phyloP scores from a whole-genome alignment of 2,113 vertebrate genomes.

The Maccullochella peelii region DNA sequence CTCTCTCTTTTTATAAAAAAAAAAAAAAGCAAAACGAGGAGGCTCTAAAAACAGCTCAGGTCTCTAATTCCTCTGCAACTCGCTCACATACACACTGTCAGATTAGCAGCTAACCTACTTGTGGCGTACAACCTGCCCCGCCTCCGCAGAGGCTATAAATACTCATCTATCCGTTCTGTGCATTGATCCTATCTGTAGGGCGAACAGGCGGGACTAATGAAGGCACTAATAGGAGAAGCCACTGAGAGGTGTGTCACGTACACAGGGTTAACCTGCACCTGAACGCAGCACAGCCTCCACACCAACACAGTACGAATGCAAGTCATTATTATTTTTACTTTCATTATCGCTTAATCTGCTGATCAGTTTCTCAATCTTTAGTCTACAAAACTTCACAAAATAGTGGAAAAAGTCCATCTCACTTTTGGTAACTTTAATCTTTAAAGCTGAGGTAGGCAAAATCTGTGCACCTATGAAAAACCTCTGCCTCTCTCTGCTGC shows the following conservation, averaged over 20 bases:
- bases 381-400: not conserved
- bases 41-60: conserved; percentile 54
- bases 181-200: conserved; percentile 70
- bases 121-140: conserved; percentile 57
- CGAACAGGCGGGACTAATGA: conserved; percentile 29
- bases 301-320: not conserved
- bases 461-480: too few species aligned
- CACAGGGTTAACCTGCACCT: conserved; percentile 6
- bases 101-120: conserved; percentile 82
- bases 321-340: not conserved
- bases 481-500: too few species aligned
- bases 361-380: not conserved
- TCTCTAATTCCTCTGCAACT: conserved; percentile 61
- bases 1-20: conserved; percentile 21
- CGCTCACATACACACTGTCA: conserved; percentile 48
- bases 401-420: not conserved
- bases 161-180: conserved; percentile 52
- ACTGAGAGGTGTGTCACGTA: not conserved
- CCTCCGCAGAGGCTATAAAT: conserved; percentile 73
- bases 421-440: too few species aligned
- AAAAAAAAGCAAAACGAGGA: conserved; percentile 47
- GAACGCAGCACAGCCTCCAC: conserved; percentile 12
- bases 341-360: not conserved
- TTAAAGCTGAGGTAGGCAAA: too few species aligned
- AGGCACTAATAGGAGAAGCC: conserved; percentile 13